Evolutionary conservation across 23 tunicate genomes (phyloP).

Genomic region (Styela clava): DNA sequence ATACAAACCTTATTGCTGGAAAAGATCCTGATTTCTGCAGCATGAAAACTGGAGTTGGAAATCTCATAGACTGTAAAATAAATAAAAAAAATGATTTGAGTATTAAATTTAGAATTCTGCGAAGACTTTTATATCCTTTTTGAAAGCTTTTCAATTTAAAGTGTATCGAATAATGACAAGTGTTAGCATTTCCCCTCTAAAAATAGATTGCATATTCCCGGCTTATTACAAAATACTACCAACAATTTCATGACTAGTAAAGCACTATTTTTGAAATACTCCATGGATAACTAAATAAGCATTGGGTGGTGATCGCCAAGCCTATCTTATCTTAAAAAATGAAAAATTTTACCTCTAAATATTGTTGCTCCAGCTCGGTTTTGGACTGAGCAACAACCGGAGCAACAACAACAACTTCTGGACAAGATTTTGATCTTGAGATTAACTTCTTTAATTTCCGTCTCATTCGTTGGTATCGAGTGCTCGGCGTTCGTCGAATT

Average conservation of each 20-base stretch:
- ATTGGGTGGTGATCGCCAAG: too few relatives aligned
- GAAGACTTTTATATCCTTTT: neutral
- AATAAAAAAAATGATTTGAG: neutral
- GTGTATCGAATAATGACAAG: too few relatives aligned
- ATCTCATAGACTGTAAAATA: constrained; percentile 48
- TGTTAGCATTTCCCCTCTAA: too few relatives aligned
- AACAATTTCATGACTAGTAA: too few relatives aligned
- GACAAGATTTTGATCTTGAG: neutral
- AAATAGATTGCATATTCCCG: too few relatives aligned
- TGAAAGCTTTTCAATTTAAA: too few relatives aligned
- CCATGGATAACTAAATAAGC: too few relatives aligned
- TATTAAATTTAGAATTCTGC: neutral
- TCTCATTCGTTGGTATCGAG: constrained; percentile 67
- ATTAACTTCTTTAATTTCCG: constrained; percentile 71
- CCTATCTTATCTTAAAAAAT: too few relatives aligned
- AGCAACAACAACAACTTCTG: neutral
- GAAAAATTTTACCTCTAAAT: constrained; percentile 26
- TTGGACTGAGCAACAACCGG: constrained; percentile 21
- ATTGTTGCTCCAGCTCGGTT: constrained; percentile 6
- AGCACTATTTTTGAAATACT: too few relatives aligned
- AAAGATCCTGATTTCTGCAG: constrained; percentile 8
- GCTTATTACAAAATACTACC: too few relatives aligned
- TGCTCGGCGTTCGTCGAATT: constrained; percentile 67
- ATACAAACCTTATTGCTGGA: neutral
- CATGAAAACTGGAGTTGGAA: constrained; percentile 44